These are phyloP conservation scores for Callimorpha dominula DNA, from an alignment of 2,888 invertebrate species.

Conservation along the genomic window DNA sequence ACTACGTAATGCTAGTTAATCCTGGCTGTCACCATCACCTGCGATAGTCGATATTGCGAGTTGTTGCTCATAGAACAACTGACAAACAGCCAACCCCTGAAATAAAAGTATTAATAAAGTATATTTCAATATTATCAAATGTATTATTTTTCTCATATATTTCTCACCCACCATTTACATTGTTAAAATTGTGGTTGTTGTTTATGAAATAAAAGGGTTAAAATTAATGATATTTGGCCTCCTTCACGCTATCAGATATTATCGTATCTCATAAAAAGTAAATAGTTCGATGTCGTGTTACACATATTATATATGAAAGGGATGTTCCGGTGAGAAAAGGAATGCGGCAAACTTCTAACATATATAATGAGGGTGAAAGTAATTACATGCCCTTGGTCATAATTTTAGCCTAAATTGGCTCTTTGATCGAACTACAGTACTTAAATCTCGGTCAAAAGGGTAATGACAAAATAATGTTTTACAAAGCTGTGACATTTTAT, in stretches of 20 bases:
- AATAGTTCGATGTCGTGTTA: constrained; percentile 24
- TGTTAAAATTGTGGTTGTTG: neutral
- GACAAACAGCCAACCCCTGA: too few species aligned
- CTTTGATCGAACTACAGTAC: constrained; percentile 1
- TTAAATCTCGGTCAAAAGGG: neutral
- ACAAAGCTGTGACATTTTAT: neutral
- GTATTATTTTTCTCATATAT: too few species aligned
- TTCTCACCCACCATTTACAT: neutral
- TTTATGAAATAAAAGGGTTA: constrained; percentile 1
- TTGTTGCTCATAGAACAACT: too few species aligned
- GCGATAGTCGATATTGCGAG: too few species aligned
- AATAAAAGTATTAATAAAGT: too few species aligned
- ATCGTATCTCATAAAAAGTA: constrained; percentile 42
- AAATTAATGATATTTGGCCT: neutral
- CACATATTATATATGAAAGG: too few species aligned
- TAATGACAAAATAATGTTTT: constrained; percentile 1
- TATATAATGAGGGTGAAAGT: constrained; percentile 9
- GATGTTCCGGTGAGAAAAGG: too few species aligned
- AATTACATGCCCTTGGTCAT: constrained; percentile 10
- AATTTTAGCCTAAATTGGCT: constrained; percentile 4
- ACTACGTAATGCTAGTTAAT: too few species aligned
- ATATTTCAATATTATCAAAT: too few species aligned
- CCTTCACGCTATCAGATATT: constrained; percentile 16
- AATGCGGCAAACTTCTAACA: too few species aligned
- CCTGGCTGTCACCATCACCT: too few species aligned